Evolutionary conservation across 2,113 vertebrate genomes (phyloP).

Genomic region (Terrapene triunguis): DNA sequence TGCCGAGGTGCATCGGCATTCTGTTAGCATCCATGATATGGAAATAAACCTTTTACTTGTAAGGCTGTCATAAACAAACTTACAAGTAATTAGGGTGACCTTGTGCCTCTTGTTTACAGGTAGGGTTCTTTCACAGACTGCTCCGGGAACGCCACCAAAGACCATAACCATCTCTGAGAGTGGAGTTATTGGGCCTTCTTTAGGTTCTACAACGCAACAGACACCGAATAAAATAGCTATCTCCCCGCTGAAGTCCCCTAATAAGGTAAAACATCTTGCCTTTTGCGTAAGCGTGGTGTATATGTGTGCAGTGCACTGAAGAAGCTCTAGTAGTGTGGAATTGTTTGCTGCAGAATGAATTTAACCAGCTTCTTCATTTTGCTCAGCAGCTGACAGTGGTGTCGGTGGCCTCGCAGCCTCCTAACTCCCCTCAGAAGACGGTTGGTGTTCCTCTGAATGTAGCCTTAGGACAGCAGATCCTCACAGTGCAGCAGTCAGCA

Average conservation of each 20-base stretch:
- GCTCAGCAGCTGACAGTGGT: slow-evolving; percentile 88
- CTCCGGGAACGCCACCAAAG: slow-evolving; percentile 89
- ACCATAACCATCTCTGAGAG: slow-evolving; percentile 91
- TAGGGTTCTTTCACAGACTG: slow-evolving; percentile 90
- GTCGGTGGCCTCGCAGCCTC: slow-evolving; percentile 88
- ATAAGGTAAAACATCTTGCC: slow-evolving; percentile 88
- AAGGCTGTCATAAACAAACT: neutral
- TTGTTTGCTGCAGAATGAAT: neutral
- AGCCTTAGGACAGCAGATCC: slow-evolving; percentile 91
- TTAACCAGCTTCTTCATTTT: slow-evolving; percentile 64
- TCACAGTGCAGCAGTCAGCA: slow-evolving; percentile 87
- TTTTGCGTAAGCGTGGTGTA: neutral
- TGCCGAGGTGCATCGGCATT: neutral
- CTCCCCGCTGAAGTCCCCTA: slow-evolving; percentile 96
- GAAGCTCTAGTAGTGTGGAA: neutral
- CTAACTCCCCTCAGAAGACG: slow-evolving; percentile 88
- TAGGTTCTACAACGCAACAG: slow-evolving; percentile 86
- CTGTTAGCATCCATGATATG: neutral
- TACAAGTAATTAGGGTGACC: slow-evolving; percentile 43
- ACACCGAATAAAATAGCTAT: slow-evolving; percentile 96
- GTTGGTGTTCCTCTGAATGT: slow-evolving; percentile 88
- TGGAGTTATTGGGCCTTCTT: slow-evolving; percentile 83
- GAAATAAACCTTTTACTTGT: neutral
- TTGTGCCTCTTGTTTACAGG: slow-evolving; percentile 82
- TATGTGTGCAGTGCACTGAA: neutral